Percentiles rank a stretch among this genome's conserved stretches.
Conservation (phyloP, 2,888 invertebrate species). For the Mactromeris polynyma region DNA sequence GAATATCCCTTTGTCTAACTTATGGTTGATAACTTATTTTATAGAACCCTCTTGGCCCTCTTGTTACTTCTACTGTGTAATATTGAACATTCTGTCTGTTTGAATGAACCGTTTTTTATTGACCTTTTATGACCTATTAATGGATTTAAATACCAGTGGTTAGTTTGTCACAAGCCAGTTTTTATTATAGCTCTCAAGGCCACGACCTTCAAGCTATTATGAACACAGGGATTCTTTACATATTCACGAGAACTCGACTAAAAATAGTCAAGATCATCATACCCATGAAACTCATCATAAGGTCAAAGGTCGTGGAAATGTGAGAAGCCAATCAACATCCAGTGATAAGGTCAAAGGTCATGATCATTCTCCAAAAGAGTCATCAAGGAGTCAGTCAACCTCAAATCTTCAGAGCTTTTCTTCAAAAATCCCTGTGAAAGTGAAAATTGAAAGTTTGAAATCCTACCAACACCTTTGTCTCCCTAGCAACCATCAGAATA, state of each 20-base stretch:
- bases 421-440: slow-evolving; percentile 68
- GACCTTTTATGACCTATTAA: too few relatives aligned
- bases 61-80: too few relatives aligned
- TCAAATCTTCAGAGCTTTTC: slow-evolving; percentile 39
- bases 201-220: slow-evolving; percentile 55
- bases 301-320: slow-evolving; percentile 55
- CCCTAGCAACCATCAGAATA: slow-evolving; percentile 35
- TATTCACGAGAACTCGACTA: slow-evolving; percentile 24
- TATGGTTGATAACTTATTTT: too few relatives aligned
- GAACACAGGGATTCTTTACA: slow-evolving; percentile 28
- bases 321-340: slow-evolving; percentile 28
- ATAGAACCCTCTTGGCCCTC: too few relatives aligned
- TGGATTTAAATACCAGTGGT: too few relatives aligned
- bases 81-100: too few relatives aligned
- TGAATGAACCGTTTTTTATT: too few relatives aligned
- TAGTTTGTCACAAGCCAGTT: not conserved
- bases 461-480: slow-evolving; percentile 60
- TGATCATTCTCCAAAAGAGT: slow-evolving; percentile 24
- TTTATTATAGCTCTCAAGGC: slow-evolving; percentile 36
- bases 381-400: slow-evolving; percentile 40
- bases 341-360: slow-evolving; percentile 30
- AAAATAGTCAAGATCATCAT: slow-evolving; percentile 18
- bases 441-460: slow-evolving; percentile 62
- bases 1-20: too few relatives aligned
- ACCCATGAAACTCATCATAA: slow-evolving; percentile 35